These are phyloP conservation scores for Xiphorhynchus erythropygius DNA, from an alignment of 2,797 vertebrate species.

Conservation along the genomic window DNA sequence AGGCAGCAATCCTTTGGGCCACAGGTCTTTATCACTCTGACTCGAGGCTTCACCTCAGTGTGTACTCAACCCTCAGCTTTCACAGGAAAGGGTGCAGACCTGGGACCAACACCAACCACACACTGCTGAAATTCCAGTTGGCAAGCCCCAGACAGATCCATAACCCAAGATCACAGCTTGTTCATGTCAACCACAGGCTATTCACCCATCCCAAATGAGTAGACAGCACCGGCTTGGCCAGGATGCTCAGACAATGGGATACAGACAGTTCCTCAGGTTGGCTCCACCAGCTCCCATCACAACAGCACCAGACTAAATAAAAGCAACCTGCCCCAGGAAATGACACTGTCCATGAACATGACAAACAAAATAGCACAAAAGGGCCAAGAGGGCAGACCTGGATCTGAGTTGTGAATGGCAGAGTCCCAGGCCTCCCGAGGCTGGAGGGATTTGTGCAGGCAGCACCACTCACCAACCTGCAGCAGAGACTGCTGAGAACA, in stretches of 20 bases:
- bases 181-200: not conserved
- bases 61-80: not conserved
- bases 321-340: not conserved
- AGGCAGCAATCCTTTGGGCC: not conserved
- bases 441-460: not conserved
- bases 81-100: not conserved
- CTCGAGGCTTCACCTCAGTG: not conserved
- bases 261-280: not conserved
- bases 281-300: not conserved
- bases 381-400: not conserved
- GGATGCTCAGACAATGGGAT: not conserved
- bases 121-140: rapidly evolving
- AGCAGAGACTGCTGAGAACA: not conserved
- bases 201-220: rapidly evolving
- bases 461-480: not conserved
- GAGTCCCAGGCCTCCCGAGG: not conserved
- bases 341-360: not conserved
- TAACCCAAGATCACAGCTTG: not conserved
- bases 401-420: not conserved
- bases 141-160: not conserved
- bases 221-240: not conserved
- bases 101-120: rapidly evolving
- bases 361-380: not conserved
- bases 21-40: not conserved
- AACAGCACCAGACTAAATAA: not conserved